Evolutionary conservation across 1,140 invertebrate species (phyloP).

Genomic region (Drosophila hydei): DNA sequence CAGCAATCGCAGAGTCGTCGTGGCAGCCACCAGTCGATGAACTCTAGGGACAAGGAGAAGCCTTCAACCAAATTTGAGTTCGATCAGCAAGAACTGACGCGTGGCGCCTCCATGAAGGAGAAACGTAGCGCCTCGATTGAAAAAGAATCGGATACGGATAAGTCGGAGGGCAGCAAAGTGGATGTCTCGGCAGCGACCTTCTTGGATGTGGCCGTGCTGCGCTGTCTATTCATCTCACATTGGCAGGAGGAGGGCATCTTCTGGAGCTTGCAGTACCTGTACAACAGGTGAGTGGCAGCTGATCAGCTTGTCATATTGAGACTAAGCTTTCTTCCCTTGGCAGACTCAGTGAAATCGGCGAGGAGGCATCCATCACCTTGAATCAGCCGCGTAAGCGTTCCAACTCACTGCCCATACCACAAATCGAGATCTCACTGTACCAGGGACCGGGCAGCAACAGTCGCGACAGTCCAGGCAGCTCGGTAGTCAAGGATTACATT

Average conservation of each 20-base stretch:
- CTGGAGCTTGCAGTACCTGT: constrained; percentile 98
- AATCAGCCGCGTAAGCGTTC: constrained; percentile 92
- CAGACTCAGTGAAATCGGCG: constrained; percentile 92
- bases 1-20: constrained; percentile 84
- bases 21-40: constrained; percentile 79
- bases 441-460: constrained; percentile 90
- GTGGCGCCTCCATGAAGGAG: constrained; percentile 83
- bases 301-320: neutral
- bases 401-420: constrained; percentile 96
- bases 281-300: constrained; percentile 88
- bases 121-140: constrained; percentile 86
- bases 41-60: constrained; percentile 77
- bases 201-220: constrained; percentile 96
- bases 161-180: constrained; percentile 72
- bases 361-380: constrained; percentile 89
- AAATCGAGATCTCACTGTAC: constrained; percentile 94
- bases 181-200: constrained; percentile 96
- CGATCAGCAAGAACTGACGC: constrained; percentile 78
- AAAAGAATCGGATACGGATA: constrained; percentile 84
- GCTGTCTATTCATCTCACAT: constrained; percentile 98
- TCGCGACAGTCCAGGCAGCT: constrained; percentile 85
- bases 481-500: constrained; percentile 88
- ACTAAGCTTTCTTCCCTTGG: neutral
- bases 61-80: constrained; percentile 82
- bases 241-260: constrained; percentile 99